Evolutionary conservation across 2,888 invertebrate species (phyloP), one percentile per base, ranked within the genome.

Genomic region (Gandaritis pyraliata): DNA sequence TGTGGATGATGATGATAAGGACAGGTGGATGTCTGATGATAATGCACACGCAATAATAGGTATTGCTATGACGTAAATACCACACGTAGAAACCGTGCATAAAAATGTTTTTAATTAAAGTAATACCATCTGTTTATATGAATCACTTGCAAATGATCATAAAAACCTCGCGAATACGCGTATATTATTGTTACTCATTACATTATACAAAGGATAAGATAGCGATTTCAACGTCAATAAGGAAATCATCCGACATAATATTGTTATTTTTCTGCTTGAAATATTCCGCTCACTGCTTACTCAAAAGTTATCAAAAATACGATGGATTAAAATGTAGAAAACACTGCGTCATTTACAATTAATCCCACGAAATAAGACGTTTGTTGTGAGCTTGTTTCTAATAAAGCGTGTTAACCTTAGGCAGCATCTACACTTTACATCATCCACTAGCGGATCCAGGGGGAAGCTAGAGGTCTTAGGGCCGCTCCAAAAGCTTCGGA

Each of bases 141-240:
- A 41, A 43, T 33, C 41, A 56, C 16, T 23, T 15, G 41, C n/a
- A 52, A 47, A 47, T 36, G 10, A 16, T 11, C 43, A 43, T 43
- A 15, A 11, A 43, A 43, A 43, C 11, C 4, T 16, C 16, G 33
- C 33, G 10, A 5, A 33, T 47, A 47, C 51, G 30, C 52, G 13
- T 47, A 56, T 48, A 13, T 45, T 29, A 57, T 16, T 49, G n/a
- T 38, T 48, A 47, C 30, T 52, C 38, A 38, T 51, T 6, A 23
- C n/a, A n/a, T 7, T 11, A 49, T 50, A 16, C 41, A 53, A 10
- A 5, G 39, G 62, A 62, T 62, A 58, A 62, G 54, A 50, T 30
- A 38, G 12, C 38, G 16, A 33, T 51, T 59, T 41, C 18, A 46
- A 29, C 39, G 13, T 38, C 61, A 41, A 33, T 53, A 53, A 45